Percentiles rank a stretch among this genome's conserved stretches.
phyloP scores from a whole-genome alignment of 2,113 vertebrate species.

The Spea bombifrons region DNA sequence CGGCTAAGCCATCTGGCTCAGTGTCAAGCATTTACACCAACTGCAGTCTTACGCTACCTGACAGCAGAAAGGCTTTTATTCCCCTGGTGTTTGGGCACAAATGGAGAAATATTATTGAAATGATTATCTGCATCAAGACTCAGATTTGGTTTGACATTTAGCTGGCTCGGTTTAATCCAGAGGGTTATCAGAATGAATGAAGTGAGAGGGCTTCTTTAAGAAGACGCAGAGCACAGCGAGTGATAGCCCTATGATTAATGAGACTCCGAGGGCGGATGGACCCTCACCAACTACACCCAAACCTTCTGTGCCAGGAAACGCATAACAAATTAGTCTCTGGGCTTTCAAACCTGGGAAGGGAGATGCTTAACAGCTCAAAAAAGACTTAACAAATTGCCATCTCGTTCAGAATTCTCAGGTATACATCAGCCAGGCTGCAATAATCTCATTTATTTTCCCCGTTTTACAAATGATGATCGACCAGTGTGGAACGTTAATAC shows the following conservation, averaged over 20 bases:
- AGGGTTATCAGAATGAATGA: slow-evolving; percentile 98
- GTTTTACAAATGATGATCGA: no score
- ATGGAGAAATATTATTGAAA: slow-evolving; percentile 99
- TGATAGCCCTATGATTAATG: slow-evolving; percentile 96
- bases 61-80: slow-evolving; percentile 99
- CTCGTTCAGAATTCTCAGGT: no score
- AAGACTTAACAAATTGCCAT: slow-evolving; percentile 39
- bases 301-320: slow-evolving; percentile 84
- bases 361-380: slow-evolving; percentile 50
- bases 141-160: slow-evolving; percentile 99
- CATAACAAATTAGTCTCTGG: slow-evolving; percentile 82
- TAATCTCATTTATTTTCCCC: no score
- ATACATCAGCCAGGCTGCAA: no score
- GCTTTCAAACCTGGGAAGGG: slow-evolving; percentile 68
- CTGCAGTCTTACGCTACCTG: slow-evolving; percentile 98
- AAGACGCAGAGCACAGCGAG: slow-evolving; percentile 84
- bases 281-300: slow-evolving; percentile 96
- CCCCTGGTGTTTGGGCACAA: slow-evolving; percentile 98
- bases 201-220: slow-evolving; percentile 92
- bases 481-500: no score
- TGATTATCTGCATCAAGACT: slow-evolving; percentile 99
- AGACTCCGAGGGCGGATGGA: slow-evolving; percentile 92
- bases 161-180: slow-evolving; percentile 99
- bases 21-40: slow-evolving; percentile 99
- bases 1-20: slow-evolving; percentile 99